These are phyloP conservation scores for Brenthis ino DNA, from an alignment of 2,888 invertebrate genomes.

Conservation along the genomic window DNA sequence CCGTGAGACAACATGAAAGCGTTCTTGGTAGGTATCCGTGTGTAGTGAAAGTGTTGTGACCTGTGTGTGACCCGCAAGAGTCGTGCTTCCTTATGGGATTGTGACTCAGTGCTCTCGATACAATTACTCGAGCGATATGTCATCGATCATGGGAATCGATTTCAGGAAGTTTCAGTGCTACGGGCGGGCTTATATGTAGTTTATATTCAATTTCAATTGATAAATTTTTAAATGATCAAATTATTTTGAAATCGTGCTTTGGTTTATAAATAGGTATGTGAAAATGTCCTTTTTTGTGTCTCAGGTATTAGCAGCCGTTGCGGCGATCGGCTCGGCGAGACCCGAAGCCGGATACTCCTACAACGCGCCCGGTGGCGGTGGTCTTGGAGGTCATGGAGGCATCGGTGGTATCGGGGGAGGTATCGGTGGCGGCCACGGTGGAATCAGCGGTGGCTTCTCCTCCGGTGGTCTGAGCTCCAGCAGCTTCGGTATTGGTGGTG, in stretches of 20 bases:
- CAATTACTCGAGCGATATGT: conserved; percentile 24
- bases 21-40: conserved; percentile 80
- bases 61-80: conserved; percentile 62
- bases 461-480: conserved; percentile 46
- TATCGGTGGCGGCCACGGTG: conserved; percentile 62
- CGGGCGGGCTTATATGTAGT: conserved; percentile 7
- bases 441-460: conserved; percentile 51
- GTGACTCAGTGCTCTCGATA: conserved; percentile 60
- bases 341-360: conserved; percentile 85
- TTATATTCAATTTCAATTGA: background rate
- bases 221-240: background rate
- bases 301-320: conserved; percentile 80
- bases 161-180: conserved; percentile 24
- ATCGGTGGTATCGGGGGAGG: conserved; percentile 57
- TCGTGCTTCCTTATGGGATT: conserved; percentile 63
- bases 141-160: conserved; percentile 28
- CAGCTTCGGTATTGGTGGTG: conserved; percentile 47
- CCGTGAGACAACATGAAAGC: conserved; percentile 82
- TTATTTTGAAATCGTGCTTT: background rate
- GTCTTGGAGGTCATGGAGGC: conserved; percentile 46
- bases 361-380: conserved; percentile 74
- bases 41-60: conserved; percentile 80
- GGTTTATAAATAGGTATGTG: conserved; percentile 9
- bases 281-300: conserved; percentile 47
- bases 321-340: conserved; percentile 81